Evolutionary conservation across 2,797 vertebrate genomes (phyloP).

Genomic region (Nannoperca obscura): DNA sequence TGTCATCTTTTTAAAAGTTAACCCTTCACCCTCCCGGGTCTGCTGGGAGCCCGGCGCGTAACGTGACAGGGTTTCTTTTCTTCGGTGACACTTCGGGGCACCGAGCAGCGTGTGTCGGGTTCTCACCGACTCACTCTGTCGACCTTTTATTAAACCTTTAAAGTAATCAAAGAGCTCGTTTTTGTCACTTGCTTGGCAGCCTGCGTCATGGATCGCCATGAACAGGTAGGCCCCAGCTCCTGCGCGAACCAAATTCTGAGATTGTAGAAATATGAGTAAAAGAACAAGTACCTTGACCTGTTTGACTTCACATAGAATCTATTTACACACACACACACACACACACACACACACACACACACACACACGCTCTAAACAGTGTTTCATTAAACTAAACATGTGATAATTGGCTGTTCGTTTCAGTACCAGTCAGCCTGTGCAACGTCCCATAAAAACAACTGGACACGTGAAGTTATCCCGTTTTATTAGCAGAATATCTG

Average conservation of each 20-base stretch:
- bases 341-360: too few species aligned
- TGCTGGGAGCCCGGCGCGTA: background rate
- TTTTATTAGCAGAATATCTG: background rate
- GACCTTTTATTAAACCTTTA: background rate
- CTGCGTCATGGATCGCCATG: slow-evolving; percentile 21
- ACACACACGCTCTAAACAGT: too few species aligned
- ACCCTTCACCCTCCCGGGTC: slow-evolving; percentile 64
- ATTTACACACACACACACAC: too few species aligned
- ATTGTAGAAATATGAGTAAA: background rate
- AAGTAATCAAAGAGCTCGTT: background rate
- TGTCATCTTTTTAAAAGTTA: slow-evolving; percentile 56
- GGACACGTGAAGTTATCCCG: fast-evolving
- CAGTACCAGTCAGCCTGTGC: background rate
- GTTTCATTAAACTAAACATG: background rate
- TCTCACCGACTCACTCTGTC: background rate
- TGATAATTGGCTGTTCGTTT: background rate
- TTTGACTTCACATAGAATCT: background rate
- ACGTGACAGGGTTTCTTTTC: background rate
- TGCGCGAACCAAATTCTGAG: background rate
- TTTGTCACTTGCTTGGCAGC: slow-evolving; percentile 6
- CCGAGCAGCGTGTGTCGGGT: background rate
- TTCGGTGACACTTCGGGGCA: background rate
- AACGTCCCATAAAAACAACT: slow-evolving; percentile 6
- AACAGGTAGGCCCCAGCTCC: slow-evolving; percentile 53
- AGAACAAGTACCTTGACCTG: background rate